Percentiles rank a stretch among this genome's conserved stretches.
phyloP scores from a whole-genome alignment of 1,140 invertebrate genomes.

The Harlomillsia oculata region DNA sequence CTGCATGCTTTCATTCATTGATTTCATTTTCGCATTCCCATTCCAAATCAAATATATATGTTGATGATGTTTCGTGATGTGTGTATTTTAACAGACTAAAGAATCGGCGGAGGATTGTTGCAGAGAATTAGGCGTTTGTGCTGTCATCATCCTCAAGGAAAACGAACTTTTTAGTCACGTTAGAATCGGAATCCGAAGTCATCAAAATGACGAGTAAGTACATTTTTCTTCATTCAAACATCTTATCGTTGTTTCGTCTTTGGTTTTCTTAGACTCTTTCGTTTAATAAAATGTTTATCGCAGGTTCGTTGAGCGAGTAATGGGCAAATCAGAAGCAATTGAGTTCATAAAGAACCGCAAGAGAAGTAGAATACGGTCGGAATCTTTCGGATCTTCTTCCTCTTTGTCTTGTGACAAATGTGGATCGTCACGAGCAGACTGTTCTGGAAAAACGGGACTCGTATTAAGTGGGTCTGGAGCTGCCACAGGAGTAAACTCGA shows the following conservation, averaged over 20 bases:
- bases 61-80: conserved; percentile 9
- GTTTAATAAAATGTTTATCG: conserved; percentile 34
- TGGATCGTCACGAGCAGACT: no score
- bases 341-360: conserved; percentile 44
- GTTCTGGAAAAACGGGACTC: background rate
- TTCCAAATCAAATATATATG: no score
- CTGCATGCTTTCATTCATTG: no score
- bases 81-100: conserved; percentile 41
- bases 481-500: background rate
- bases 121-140: conserved; percentile 50
- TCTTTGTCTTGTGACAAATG: no score
- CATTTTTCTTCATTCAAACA: background rate
- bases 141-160: conserved; percentile 58
- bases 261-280: background rate
- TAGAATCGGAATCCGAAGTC: conserved; percentile 49
- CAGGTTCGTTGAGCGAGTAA: conserved; percentile 53
- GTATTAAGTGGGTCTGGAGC: background rate
- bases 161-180: conserved; percentile 49
- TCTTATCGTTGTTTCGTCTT: background rate
- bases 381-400: no score
- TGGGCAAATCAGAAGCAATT: conserved; percentile 47
- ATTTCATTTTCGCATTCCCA: no score
- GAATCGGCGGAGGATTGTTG: conserved; percentile 61
- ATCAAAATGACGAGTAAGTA: conserved; percentile 48
- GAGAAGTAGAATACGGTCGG: background rate